phyloP scores from a whole-genome alignment of 2,888 invertebrate species.

The Pemphredon lugubris region DNA sequence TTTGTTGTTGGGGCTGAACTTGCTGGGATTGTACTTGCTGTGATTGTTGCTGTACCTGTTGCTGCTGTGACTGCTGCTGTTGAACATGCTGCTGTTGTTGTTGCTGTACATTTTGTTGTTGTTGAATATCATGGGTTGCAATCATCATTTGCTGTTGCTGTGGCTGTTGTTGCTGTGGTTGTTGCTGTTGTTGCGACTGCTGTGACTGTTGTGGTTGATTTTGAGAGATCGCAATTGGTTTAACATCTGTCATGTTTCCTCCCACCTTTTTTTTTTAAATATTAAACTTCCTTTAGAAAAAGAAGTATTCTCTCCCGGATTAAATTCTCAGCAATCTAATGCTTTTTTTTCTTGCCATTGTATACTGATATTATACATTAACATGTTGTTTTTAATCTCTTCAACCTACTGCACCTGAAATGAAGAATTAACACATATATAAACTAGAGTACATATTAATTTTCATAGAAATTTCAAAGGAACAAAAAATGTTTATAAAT shows the following conservation, averaged over 20 bases:
- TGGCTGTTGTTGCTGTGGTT: slow-evolving; percentile 73
- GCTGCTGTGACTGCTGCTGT: slow-evolving; percentile 68
- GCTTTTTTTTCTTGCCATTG: slow-evolving; percentile 60
- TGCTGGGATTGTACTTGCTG: slow-evolving; percentile 78
- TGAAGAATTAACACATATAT: slow-evolving; percentile 1
- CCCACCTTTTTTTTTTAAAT: slow-evolving; percentile 31
- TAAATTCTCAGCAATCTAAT: slow-evolving; percentile 23
- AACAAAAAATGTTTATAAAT: neutral
- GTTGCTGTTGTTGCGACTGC: slow-evolving; percentile 67
- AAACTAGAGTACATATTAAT: neutral
- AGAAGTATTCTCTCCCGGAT: slow-evolving; percentile 35
- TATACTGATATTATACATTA: slow-evolving; percentile 32
- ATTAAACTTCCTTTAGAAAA: slow-evolving; percentile 42
- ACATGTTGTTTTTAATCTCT: slow-evolving; percentile 38
- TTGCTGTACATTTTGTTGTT: slow-evolving; percentile 65
- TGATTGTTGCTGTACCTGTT: slow-evolving; percentile 67
- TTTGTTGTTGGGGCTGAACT: slow-evolving; percentile 74
- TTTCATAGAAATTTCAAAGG: neutral
- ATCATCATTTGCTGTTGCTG: slow-evolving; percentile 73
- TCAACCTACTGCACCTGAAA: slow-evolving; percentile 41
- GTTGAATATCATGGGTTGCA: slow-evolving; percentile 60
- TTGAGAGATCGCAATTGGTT: slow-evolving; percentile 74
- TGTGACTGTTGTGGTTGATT: slow-evolving; percentile 70
- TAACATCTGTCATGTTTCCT: slow-evolving; percentile 75
- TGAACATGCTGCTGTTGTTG: slow-evolving; percentile 73